Evolutionary conservation across 2,113 vertebrate genomes (phyloP), one percentile per base, ranked within the genome.

Genomic region (Etheostoma spectabile): DNA sequence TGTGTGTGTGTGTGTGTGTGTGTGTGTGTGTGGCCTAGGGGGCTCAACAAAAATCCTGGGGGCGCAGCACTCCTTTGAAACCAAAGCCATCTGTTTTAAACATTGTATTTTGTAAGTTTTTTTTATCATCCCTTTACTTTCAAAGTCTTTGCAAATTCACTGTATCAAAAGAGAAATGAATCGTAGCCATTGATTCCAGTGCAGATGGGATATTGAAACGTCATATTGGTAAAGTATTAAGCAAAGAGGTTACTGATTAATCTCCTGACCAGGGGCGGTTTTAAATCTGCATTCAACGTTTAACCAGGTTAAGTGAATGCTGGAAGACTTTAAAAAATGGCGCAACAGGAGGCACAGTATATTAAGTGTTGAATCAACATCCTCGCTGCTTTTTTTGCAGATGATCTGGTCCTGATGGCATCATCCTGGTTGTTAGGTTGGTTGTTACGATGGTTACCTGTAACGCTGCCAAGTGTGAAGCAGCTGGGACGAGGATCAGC

Each of bases 201-300:
- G 56, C 51, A 59, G 61, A 67, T 24, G 19, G 21, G 66, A n/a
- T 42, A 16, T 71, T 68, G 18, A 45, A 52, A 64, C 76, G 22
- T 10, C 63, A 38, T 21, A 22, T 53, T 33, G 48, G 13, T 19
- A 59, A 52, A 57, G 65, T 59, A 6, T 30, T 61, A 35, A 38
- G 66, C 21, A 11, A 49, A 82, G 66, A 51, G 52, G 55, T 62
- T 53, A 30, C 35, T 22, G 65, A 56, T 64, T 74, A 49, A 74
- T 71, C 22, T 30, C 19, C 51, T 55, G 22, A 70, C 67, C 71
- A 8, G 35, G 6, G 63, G 65, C 4, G 0, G 27, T 68, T 63
- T 62, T 56, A 70, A 62, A 77, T 67, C 22, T 33, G 67, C 52
- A 33, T 76, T 76, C 59, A 67, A 83, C 82, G 46, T 79, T 76